Conservation (phyloP, 2,797 vertebrate genomes). For the Apogon hyalosoma region DNA sequence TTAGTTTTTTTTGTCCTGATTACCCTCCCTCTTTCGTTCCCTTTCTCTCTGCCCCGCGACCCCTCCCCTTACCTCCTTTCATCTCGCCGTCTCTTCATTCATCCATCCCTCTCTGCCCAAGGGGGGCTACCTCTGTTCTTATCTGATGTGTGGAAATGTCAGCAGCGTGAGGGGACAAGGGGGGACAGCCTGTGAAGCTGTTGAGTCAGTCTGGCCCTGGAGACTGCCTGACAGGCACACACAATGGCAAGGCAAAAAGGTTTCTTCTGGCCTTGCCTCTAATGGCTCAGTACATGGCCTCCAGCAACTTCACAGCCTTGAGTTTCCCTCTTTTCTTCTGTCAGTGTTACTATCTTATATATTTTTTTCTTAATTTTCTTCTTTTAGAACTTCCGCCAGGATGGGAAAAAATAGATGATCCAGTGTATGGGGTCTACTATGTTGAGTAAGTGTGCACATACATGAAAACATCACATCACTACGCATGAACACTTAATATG, state of each 20-base stretch:
- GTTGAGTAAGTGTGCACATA: conserved; percentile 93
- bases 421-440: conserved; percentile 99
- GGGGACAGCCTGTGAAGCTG: conserved; percentile 41
- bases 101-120: conserved; percentile 43
- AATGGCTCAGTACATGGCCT: conserved; percentile 33
- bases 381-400: conserved; percentile 94
- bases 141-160: conserved; percentile 79
- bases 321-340: conserved; percentile 16
- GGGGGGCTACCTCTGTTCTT: conserved; percentile 63
- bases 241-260: conserved; percentile 47
- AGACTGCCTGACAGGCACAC: conserved; percentile 54
- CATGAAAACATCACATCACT: background rate
- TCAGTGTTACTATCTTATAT: conserved; percentile 25
- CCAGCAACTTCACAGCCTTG: conserved; percentile 21
- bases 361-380: conserved; percentile 36
- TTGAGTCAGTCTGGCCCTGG: conserved; percentile 47
- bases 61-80: conserved; percentile 15
- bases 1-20: background rate
- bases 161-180: conserved; percentile 46
- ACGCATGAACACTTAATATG: background rate
- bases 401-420: conserved; percentile 99
- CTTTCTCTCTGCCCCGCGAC: conserved; percentile 10
- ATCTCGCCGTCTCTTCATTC: conserved; percentile 27
- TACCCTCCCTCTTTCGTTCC: background rate
- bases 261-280: conserved; percentile 33